Conservation (phyloP, 30 jellyfish, hydroid and myxozoan genomes). For the Nemopilema nomurai region DNA sequence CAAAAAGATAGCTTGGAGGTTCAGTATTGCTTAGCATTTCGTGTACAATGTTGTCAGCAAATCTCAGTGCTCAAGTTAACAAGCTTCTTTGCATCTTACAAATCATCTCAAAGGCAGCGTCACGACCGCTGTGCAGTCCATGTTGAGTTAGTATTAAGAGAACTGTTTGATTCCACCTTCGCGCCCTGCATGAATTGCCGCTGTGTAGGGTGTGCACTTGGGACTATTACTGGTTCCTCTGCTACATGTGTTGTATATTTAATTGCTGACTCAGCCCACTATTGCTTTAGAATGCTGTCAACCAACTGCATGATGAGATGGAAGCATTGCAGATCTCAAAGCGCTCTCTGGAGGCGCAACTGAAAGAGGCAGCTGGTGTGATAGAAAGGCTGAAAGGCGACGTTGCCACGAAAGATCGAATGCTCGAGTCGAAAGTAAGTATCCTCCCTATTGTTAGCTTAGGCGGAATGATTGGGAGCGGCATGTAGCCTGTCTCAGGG, state of each 20-base stretch:
- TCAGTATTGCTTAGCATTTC: neutral
- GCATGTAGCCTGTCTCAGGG: no score
- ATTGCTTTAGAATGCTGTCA: neutral
- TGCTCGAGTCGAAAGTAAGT: neutral
- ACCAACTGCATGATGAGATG: slow-evolving; percentile 41
- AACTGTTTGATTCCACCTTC: no score
- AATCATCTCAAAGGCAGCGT: no score
- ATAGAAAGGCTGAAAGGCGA: neutral
- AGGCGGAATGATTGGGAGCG: no score
- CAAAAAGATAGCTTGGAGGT: slow-evolving; percentile 47
- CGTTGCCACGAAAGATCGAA: neutral
- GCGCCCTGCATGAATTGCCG: no score
- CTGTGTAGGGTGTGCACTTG: neutral
- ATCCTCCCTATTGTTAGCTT: no score
- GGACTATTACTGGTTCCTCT: no score
- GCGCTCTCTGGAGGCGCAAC: slow-evolving; percentile 33
- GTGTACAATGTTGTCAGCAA: neutral
- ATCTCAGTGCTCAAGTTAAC: no score
- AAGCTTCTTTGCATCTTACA: no score
- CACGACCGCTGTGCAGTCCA: no score
- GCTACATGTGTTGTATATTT: no score
- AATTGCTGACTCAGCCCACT: neutral
- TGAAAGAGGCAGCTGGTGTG: slow-evolving; percentile 29
- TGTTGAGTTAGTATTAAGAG: no score
- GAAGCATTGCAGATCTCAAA: slow-evolving; percentile 23